phyloP scores from a whole-genome alignment of 2,113 vertebrate genomes.

The Gobius niger region DNA sequence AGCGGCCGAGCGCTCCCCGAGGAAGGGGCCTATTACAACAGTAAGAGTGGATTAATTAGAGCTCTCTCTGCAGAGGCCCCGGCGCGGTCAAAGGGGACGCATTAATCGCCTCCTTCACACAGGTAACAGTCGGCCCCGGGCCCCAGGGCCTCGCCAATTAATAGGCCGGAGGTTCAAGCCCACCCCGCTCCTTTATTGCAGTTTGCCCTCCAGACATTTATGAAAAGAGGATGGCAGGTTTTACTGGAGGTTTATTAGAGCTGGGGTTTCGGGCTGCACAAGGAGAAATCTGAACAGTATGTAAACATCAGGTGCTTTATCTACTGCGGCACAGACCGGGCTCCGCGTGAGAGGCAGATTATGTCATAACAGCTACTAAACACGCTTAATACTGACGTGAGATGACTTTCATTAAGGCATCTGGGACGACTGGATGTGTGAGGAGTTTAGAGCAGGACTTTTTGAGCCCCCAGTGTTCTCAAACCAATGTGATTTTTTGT shows the following conservation, averaged over 20 bases:
- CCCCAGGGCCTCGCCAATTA: constrained; percentile 72
- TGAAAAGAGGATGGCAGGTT: constrained; percentile 43
- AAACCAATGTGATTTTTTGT: too few relatives aligned
- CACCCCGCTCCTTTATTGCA: constrained; percentile 65
- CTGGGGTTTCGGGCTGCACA: constrained; percentile 37
- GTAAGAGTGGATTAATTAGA: constrained; percentile 98
- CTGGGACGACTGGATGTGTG: background rate
- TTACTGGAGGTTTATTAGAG: constrained; percentile 61
- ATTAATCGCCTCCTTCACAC: constrained; percentile 75
- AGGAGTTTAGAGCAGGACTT: background rate
- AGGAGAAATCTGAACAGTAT: constrained; percentile 21
- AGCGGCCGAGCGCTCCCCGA: constrained; percentile 75
- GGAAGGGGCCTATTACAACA: constrained; percentile 88
- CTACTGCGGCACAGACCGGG: constrained; percentile 3
- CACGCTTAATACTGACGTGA: too few relatives aligned
- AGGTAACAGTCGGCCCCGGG: constrained; percentile 70
- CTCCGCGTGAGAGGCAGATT: background rate
- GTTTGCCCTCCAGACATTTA: constrained; percentile 66
- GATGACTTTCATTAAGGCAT: too few relatives aligned
- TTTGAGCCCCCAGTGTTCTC: background rate
- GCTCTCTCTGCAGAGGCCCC: constrained; percentile 81
- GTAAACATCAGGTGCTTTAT: constrained; percentile 23
- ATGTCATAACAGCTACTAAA: background rate
- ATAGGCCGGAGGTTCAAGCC: constrained; percentile 70
- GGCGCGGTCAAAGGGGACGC: constrained; percentile 79